phyloP scores from a whole-genome alignment of 1,140 invertebrate species.

The Bombus waltoni region DNA sequence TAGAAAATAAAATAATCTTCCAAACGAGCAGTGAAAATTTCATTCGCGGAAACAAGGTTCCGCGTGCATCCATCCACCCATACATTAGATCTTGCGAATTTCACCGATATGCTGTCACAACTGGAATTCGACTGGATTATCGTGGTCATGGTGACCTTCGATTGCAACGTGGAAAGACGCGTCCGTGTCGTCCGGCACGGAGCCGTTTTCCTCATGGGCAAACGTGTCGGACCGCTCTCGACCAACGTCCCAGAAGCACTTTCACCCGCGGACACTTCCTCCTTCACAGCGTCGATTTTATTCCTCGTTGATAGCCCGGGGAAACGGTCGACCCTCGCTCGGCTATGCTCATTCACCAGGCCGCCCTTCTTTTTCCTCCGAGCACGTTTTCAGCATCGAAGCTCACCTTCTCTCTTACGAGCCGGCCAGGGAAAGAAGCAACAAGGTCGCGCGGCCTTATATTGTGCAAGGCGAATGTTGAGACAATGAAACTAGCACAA shows the following conservation, averaged over 20 bases:
- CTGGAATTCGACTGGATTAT: neutral
- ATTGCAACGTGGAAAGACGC: constrained; percentile 50
- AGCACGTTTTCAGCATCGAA: constrained; percentile 12
- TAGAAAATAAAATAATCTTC: no score
- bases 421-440: neutral
- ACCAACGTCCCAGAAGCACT: constrained; percentile 66
- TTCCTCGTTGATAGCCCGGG: constrained; percentile 56
- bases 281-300: constrained; percentile 59
- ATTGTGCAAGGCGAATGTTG: constrained; percentile 5
- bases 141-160: constrained; percentile 53
- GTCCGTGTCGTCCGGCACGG: constrained; percentile 57
- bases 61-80: neutral
- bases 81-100: neutral
- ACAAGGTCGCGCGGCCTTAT: constrained; percentile 2
- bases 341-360: constrained; percentile 52
- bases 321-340: constrained; percentile 56
- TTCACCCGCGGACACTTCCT: constrained; percentile 75
- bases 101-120: neutral
- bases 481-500: neutral
- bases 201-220: constrained; percentile 23
- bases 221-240: constrained; percentile 30
- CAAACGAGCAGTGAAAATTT: no score
- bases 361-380: constrained; percentile 10
- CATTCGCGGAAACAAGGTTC: neutral
- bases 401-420: neutral